These are phyloP conservation scores for Epirrhoe alternata DNA, from an alignment of 2,888 invertebrate species.

Conservation along the genomic window DNA sequence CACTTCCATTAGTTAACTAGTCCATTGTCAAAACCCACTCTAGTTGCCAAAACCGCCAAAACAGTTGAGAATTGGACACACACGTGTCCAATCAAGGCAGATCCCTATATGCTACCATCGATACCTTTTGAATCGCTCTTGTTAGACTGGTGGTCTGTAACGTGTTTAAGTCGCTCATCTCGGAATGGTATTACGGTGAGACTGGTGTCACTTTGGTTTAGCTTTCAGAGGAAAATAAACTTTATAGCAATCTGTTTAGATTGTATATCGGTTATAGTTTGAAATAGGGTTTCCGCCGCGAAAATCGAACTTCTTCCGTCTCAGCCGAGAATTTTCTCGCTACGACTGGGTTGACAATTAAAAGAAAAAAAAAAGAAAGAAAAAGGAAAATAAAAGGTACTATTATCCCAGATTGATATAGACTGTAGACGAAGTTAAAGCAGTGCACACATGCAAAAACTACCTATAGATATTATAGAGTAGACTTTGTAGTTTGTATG, in stretches of 20 bases:
- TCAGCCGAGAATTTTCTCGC: no score
- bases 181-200: constrained; percentile 80
- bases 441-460: no score
- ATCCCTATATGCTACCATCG: constrained; percentile 52
- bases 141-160: constrained; percentile 67
- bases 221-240: constrained; percentile 48
- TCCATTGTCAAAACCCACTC: constrained; percentile 81
- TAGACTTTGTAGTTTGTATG: no score
- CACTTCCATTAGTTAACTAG: constrained; percentile 79
- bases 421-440: no score
- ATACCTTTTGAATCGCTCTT: constrained; percentile 53
- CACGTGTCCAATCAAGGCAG: constrained; percentile 58
- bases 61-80: constrained; percentile 73
- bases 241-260: constrained; percentile 35
- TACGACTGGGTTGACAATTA: no score
- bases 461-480: no score
- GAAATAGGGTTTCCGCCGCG: no score
- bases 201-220: constrained; percentile 12
- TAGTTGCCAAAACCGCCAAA: constrained; percentile 74
- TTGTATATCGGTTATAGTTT: not conserved
- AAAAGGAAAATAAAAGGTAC: no score
- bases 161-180: constrained; percentile 83
- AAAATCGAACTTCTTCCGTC: no score
- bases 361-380: no score
- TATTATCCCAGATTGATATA: no score